Percentiles rank a stretch among this genome's conserved stretches.
These are phyloP conservation scores for Nemoura dubitans DNA, from an alignment of 2,888 invertebrate genomes.

Conservation along the genomic window DNA sequence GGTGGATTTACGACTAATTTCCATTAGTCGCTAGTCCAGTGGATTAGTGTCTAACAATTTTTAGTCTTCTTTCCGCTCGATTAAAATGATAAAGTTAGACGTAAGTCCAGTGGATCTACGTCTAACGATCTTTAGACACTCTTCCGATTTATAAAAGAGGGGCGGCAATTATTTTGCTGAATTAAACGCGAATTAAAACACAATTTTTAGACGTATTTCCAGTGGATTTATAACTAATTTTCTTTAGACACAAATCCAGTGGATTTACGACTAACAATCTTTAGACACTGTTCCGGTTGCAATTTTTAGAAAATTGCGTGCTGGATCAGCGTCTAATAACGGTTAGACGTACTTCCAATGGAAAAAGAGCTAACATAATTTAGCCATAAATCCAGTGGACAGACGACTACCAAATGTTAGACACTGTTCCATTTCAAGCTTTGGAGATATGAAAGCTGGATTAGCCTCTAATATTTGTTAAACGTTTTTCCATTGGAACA, in stretches of 20 bases:
- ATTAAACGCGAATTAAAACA: not conserved
- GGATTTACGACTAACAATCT: not conserved
- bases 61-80: not conserved
- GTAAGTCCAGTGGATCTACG: not conserved
- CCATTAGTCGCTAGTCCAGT: not conserved
- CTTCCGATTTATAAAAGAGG: not conserved
- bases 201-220: not conserved
- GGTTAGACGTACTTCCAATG: not conserved
- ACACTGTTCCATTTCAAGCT: too few relatives aligned
- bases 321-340: not conserved
- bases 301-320: not conserved
- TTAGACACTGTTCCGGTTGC: constrained; percentile 7
- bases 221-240: not conserved
- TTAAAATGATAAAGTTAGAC: not conserved
- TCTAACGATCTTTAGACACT: not conserved
- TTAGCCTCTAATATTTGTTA: too few relatives aligned
- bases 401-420: too few relatives aligned
- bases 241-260: not conserved
- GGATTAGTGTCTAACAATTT: not conserved
- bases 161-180: not conserved
- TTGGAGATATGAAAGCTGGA: too few relatives aligned
- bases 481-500: too few relatives aligned
- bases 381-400: too few relatives aligned
- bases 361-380: not conserved
- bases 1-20: not conserved